A percentile compares a stretch with the other conserved stretches of the same genome.
Evolutionary conservation across 1,140 invertebrate genomes (phyloP).

Genomic region (Gonatopus flavifemur): DNA sequence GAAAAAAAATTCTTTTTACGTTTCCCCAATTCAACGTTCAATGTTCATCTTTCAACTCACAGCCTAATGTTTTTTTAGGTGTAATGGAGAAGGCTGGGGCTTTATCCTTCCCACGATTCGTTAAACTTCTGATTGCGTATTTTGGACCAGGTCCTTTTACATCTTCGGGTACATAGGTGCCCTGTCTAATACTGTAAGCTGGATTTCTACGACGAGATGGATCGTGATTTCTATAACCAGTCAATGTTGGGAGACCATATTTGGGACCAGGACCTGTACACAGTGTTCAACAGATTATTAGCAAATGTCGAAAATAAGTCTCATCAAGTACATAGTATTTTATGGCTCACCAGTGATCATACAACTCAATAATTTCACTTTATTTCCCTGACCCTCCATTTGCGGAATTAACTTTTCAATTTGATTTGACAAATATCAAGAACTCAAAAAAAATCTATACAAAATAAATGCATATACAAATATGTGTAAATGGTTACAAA

Average conservation of each 20-base stretch:
- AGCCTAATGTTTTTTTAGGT: conserved; percentile 17
- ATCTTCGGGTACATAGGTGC: not conserved
- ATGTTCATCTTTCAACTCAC: conserved; percentile 19
- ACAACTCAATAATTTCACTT: conserved; percentile 25
- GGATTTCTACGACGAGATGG: conserved; percentile 44
- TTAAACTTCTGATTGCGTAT: conserved; percentile 39
- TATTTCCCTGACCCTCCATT: conserved; percentile 26
- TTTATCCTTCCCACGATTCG: conserved; percentile 36
- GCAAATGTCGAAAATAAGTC: conserved; percentile 7
- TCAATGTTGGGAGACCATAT: conserved; percentile 44
- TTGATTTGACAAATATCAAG: too few relatives aligned
- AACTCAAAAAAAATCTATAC: too few relatives aligned
- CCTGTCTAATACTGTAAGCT: conserved; percentile 44
- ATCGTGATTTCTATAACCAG: conserved; percentile 51
- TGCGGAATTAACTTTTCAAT: too few relatives aligned
- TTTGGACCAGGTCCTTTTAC: conserved; percentile 46
- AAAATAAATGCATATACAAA: too few relatives aligned
- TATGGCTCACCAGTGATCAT: conserved; percentile 23
- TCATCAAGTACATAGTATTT: not conserved
- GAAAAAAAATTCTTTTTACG: conserved; percentile 1
- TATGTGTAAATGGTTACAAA: too few relatives aligned
- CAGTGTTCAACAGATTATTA: conserved; percentile 5
- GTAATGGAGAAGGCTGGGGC: conserved; percentile 45
- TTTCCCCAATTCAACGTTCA: too few relatives aligned
- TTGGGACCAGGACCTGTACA: conserved; percentile 51